Evolutionary conservation across 2,888 invertebrate genomes (phyloP).

Genomic region (Ectemnius continuus): DNA sequence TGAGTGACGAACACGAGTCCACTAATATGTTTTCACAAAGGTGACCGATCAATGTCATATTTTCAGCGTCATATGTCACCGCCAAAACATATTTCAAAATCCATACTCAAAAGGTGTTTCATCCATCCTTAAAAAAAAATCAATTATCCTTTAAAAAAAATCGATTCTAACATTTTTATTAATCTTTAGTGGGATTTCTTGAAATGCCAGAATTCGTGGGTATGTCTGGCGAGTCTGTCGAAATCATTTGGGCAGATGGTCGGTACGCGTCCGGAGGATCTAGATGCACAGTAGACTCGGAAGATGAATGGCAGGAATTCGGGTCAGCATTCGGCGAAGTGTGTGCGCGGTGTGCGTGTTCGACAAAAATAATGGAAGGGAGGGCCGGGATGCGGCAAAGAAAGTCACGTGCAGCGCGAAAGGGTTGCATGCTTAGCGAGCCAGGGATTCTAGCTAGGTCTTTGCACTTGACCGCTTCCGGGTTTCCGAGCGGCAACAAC

Average conservation of each 20-base stretch:
- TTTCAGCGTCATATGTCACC: too few species aligned
- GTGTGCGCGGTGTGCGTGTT: background rate
- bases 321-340: conserved; percentile 45
- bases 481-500: conserved; percentile 40
- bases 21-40: too few species aligned
- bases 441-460: conserved; percentile 68
- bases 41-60: too few species aligned
- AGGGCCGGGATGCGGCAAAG: conserved; percentile 21
- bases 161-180: too few species aligned
- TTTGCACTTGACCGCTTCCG: conserved; percentile 73
- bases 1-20: too few species aligned
- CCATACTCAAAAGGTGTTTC: too few species aligned
- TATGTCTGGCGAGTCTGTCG: background rate
- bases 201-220: too few species aligned
- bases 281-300: conserved; percentile 30
- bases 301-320: conserved; percentile 64
- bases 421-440: conserved; percentile 60
- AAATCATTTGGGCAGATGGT: conserved; percentile 1
- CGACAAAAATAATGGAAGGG: conserved; percentile 45
- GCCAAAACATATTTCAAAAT: too few species aligned
- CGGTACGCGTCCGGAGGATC: too few species aligned
- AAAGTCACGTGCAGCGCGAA: conserved; percentile 34
- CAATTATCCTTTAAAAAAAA: too few species aligned
- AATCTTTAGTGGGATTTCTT: too few species aligned
- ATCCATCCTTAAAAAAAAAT: too few species aligned